A percentile compares a stretch with the other conserved stretches of the same genome.
Conservation (phyloP, 2,113 vertebrate species). For the Stegostoma tigrinum region DNA sequence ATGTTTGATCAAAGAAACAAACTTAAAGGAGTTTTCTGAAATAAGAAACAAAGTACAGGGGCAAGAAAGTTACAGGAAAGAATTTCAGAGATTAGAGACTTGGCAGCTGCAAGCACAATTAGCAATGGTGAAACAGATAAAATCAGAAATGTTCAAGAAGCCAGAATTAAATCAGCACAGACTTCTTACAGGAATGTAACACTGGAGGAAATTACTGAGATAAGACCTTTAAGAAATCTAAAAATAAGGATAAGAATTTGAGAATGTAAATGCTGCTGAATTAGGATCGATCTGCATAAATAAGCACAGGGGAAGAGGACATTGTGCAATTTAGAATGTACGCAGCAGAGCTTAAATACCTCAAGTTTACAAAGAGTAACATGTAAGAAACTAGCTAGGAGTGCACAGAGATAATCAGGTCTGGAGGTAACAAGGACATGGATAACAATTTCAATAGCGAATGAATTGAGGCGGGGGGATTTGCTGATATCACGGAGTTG, state of each 20-base stretch:
- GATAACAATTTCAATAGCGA: no score
- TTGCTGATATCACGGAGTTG: no score
- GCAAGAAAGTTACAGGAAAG: background rate
- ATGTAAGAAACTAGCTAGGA: background rate
- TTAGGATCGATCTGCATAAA: background rate
- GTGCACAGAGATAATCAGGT: no score
- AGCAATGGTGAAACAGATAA: background rate
- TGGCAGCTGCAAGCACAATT: background rate
- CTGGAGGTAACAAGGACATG: no score
- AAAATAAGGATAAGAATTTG: background rate
- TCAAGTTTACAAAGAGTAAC: background rate
- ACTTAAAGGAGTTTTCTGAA: background rate
- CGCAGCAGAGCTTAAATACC: background rate
- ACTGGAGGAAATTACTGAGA: background rate
- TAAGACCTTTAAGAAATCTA: background rate
- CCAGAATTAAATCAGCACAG: background rate
- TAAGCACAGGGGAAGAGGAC: background rate
- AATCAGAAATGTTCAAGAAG: background rate
- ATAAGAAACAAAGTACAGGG: background rate
- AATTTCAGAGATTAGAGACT: background rate
- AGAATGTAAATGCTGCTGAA: background rate
- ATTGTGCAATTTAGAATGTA: background rate
- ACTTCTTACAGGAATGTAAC: background rate
- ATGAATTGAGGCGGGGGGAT: no score
- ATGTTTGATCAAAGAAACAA: background rate